Evolutionary conservation across 2,888 invertebrate species (phyloP), one percentile per base, ranked within the genome.

Genomic region (Drosophila stalkeri): DNA sequence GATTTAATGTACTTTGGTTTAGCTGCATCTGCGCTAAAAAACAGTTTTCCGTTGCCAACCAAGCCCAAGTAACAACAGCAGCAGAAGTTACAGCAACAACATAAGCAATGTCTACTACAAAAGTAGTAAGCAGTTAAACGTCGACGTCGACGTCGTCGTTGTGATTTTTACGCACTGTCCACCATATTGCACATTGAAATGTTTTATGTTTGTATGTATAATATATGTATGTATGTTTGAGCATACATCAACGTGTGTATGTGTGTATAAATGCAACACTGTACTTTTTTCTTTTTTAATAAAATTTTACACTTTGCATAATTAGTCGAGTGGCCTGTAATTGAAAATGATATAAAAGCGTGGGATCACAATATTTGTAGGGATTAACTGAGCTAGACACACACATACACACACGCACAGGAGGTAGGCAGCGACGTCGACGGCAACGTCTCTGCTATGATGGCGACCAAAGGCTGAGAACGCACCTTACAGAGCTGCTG

Each of bases 401-500:
- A 64, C 64, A 75, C 59, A 18, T n/a, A n/a, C 41, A 72, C 35
- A 27, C 23, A 46, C 46, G 56, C 46, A 71, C 64, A 75, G 64
- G 64, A 79, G 70, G 64, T 37, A 66, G 49, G 52, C 69, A 68
- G 46, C 67, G 65, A 65, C 67, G 72, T 65, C 70, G 56, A 67
- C 70, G 54, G 56, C 59, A 37, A 75, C 59, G 56, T 73, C 74
- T 75, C 70, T 72, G 73, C 86, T 89, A 68, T 90, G 89, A 89
- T 89, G 87, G 90, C 85, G 85, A 90, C 86, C 82, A 73, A 70
- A 74, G 66, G 81, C 84, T 83, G 79, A 81, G 87, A 86, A 90
- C 90, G 89, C 89, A 86, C 87, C 90, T 89, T 78, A 75, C 89
- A 84, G 64, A 72, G 64, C 56, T 75, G 63, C 60, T 63, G 63